phyloP scores from a whole-genome alignment of 2,113 vertebrate species.

The Syrmaticus mikado region DNA sequence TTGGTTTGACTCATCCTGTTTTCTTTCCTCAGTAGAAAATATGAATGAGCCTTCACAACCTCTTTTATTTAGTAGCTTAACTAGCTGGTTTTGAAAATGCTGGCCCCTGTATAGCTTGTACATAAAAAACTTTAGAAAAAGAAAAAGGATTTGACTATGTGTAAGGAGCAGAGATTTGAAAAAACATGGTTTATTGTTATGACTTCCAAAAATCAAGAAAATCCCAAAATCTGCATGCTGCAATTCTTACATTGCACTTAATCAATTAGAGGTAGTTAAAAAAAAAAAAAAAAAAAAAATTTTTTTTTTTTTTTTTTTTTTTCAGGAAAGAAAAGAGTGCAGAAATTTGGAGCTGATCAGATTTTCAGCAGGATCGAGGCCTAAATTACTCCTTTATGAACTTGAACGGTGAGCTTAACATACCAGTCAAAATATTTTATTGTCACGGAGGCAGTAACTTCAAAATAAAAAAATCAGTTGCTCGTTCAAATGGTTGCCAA shows the following conservation, averaged over 20 bases:
- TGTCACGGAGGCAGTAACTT: background rate
- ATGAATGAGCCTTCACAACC: background rate
- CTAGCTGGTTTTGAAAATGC: background rate
- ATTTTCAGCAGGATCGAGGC: background rate
- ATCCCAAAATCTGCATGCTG: background rate
- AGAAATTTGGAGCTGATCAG: background rate
- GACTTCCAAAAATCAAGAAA: background rate
- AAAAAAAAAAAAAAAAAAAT: background rate
- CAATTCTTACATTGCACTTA: background rate
- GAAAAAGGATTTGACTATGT: background rate
- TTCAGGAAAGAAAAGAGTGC: background rate
- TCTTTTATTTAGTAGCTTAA: slow-evolving; percentile 11
- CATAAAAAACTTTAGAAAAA: slow-evolving; percentile 2
- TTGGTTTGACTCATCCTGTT: background rate
- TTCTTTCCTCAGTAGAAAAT: background rate
- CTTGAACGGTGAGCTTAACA: background rate
- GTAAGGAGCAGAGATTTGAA: background rate
- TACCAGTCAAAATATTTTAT: background rate
- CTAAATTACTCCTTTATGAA: background rate
- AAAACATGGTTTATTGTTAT: background rate
- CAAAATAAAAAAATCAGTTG: background rate
- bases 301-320: no score
- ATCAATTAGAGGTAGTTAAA: background rate
- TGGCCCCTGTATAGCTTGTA: background rate
- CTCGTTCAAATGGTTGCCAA: background rate